A percentile compares a stretch with the other conserved stretches of the same genome.
phyloP scores from a whole-genome alignment of 2,888 invertebrate species.

The Chirona hameri region DNA sequence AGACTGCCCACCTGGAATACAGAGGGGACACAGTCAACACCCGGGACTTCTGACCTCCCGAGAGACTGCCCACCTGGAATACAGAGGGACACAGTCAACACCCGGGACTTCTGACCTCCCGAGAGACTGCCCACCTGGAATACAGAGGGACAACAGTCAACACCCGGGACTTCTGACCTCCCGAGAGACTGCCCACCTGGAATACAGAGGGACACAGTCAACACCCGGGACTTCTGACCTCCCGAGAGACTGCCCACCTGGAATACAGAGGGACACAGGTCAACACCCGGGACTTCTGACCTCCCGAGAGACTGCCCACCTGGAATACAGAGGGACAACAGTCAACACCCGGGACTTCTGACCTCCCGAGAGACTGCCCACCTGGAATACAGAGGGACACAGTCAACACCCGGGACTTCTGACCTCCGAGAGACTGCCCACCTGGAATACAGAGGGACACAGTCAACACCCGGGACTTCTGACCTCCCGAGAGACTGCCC shows the following conservation, averaged over 20 bases:
- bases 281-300: constrained; percentile 90
- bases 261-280: constrained; percentile 58
- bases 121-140: constrained; percentile 86
- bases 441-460: constrained; percentile 90
- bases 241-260: constrained; percentile 81
- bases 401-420: constrained; percentile 95
- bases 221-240: neutral
- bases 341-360: neutral
- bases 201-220: constrained; percentile 80
- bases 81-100: constrained; percentile 72
- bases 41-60: constrained; percentile 97
- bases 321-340: constrained; percentile 87
- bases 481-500: constrained; percentile 67
- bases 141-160: constrained; percentile 95
- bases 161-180: constrained; percentile 97
- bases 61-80: constrained; percentile 86
- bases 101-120: no score
- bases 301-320: constrained; percentile 91
- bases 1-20: constrained; percentile 84
- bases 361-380: constrained; percentile 72
- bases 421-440: constrained; percentile 96
- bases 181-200: constrained; percentile 87
- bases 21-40: constrained; percentile 95
- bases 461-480: neutral
- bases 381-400: constrained; percentile 87